Percentiles rank a stretch among this genome's conserved stretches.
Conservation (phyloP, 2,888 invertebrate species). For the Alentia gelatinosa region DNA sequence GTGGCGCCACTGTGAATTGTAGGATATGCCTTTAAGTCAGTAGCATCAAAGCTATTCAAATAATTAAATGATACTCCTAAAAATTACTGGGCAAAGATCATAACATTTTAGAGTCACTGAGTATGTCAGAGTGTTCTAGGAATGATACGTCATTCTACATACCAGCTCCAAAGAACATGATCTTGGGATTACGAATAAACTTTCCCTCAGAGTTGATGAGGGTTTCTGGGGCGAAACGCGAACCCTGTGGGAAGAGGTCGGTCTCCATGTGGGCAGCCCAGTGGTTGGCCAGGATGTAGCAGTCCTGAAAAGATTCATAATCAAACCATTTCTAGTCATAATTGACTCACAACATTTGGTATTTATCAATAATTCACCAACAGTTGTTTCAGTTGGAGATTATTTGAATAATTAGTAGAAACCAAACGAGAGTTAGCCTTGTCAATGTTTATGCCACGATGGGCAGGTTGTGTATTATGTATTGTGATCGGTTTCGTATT, state of each 20-base stretch:
- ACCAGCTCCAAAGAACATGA: conserved; percentile 1
- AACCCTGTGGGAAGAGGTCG: not conserved
- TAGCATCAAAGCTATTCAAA: too few species aligned
- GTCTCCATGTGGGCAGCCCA: conserved; percentile 2
- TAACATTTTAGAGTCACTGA: too few species aligned
- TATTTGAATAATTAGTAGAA: not conserved
- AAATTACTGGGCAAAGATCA: too few species aligned
- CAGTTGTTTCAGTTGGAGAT: not conserved
- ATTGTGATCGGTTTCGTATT: not conserved
- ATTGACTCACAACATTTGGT: not conserved
- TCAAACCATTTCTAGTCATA: not conserved
- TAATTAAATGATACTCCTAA: too few species aligned
- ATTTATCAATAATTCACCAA: not conserved
- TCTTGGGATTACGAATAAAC: not conserved
- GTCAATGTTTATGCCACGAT: not conserved
- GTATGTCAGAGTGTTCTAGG: too few species aligned
- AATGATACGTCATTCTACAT: too few species aligned
- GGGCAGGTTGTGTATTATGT: not conserved
- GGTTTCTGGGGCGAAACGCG: not conserved
- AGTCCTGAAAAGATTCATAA: not conserved
- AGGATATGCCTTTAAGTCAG: too few species aligned
- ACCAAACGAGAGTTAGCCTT: not conserved
- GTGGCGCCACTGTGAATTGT: too few species aligned
- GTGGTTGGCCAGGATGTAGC: conserved; percentile 19
- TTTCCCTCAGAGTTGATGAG: not conserved